These are phyloP conservation scores for Odontomachus brunneus DNA, from an alignment of 1,140 invertebrate species.

Conservation along the genomic window DNA sequence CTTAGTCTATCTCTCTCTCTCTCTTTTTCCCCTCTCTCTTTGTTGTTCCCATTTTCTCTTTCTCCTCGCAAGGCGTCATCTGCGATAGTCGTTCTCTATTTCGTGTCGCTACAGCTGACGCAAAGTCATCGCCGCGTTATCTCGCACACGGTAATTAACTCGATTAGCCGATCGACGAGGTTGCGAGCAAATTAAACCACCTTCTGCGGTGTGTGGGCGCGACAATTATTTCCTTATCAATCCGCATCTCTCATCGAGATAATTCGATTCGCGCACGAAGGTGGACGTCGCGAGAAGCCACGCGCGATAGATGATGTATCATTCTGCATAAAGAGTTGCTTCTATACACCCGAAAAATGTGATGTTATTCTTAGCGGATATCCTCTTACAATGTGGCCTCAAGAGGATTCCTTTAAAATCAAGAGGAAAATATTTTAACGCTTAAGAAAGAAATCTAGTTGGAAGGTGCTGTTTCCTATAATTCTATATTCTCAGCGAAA, in stretches of 20 bases:
- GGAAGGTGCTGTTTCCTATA: too few species aligned
- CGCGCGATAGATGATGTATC: not conserved
- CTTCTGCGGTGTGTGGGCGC: constrained; percentile 43
- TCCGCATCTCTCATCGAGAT: constrained; percentile 42
- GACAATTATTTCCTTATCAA: constrained; percentile 69
- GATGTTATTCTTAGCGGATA: too few species aligned
- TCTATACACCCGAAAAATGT: too few species aligned
- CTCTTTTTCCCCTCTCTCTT: not conserved
- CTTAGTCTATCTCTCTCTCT: not conserved
- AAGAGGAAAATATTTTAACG: too few species aligned
- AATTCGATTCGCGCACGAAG: constrained; percentile 30
- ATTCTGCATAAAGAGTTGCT: not conserved
- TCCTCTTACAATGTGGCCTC: too few species aligned
- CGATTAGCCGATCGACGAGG: constrained; percentile 66
- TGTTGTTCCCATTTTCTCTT: not conserved
- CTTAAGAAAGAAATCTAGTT: too few species aligned
- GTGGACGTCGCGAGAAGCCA: not conserved
- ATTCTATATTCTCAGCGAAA: too few species aligned
- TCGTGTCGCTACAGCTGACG: constrained; percentile 56
- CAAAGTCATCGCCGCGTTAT: constrained; percentile 65
- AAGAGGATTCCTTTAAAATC: too few species aligned
- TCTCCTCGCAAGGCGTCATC: constrained; percentile 32
- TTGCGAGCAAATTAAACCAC: constrained; percentile 62
- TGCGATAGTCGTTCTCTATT: constrained; percentile 30
- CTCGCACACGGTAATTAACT: constrained; percentile 69